Conservation (phyloP, 2,797 vertebrate genomes). For the Hemitrygon akajei region DNA sequence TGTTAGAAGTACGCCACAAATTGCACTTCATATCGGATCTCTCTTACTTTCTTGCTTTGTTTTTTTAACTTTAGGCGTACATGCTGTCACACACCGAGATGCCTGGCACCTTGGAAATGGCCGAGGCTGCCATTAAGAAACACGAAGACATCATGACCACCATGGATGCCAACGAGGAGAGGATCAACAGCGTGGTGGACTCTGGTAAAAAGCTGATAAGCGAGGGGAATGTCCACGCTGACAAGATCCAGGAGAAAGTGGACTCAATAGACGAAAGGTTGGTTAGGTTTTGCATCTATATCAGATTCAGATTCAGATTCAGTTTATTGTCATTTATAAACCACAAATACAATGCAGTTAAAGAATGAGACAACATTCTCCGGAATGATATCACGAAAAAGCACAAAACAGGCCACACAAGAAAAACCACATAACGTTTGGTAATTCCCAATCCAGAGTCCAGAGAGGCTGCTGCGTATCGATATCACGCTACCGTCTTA, state of each 20-base stretch:
- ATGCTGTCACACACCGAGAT: slow-evolving; percentile 85
- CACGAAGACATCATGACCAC: slow-evolving; percentile 87
- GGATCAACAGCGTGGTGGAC: slow-evolving; percentile 75
- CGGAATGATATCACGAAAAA: too few relatives aligned
- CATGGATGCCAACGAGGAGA: slow-evolving; percentile 85
- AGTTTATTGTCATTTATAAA: too few relatives aligned
- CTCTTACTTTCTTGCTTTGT: too few relatives aligned
- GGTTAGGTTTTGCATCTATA: slow-evolving; percentile 5
- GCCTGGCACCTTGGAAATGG: slow-evolving; percentile 77
- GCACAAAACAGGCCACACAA: too few relatives aligned
- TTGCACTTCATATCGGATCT: background rate
- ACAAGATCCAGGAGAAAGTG: slow-evolving; percentile 86
- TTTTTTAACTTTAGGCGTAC: slow-evolving; percentile 67
- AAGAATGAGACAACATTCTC: too few relatives aligned
- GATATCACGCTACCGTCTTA: too few relatives aligned
- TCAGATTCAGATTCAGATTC: too few relatives aligned
- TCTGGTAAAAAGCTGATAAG: slow-evolving; percentile 73
- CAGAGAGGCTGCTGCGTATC: too few relatives aligned
- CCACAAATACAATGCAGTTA: too few relatives aligned
- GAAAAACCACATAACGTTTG: too few relatives aligned
- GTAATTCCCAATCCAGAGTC: too few relatives aligned
- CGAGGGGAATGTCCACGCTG: slow-evolving; percentile 68
- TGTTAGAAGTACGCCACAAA: background rate
- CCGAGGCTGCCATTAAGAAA: slow-evolving; percentile 82
- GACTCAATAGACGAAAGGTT: slow-evolving; percentile 86